Conservation (phyloP, 2,113 vertebrate species). For the Stegostoma tigrinum region DNA sequence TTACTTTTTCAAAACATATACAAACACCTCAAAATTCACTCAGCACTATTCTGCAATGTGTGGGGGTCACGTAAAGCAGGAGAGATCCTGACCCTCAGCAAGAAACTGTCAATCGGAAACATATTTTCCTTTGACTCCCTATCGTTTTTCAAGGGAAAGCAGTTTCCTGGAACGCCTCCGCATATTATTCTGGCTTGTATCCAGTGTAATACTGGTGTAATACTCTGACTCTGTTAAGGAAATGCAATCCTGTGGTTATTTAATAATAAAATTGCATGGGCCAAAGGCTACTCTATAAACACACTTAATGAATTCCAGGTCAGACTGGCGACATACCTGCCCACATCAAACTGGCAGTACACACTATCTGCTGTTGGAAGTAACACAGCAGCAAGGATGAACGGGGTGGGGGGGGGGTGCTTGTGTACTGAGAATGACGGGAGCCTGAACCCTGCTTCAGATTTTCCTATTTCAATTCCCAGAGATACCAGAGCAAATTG, state of each 20-base stretch:
- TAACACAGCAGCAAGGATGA: background rate
- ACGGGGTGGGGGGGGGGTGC: background rate
- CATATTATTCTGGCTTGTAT: background rate
- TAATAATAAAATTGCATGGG: background rate
- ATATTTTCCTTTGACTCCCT: background rate
- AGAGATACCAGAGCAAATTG: background rate
- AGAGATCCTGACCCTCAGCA: background rate
- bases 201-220: constrained; percentile 14
- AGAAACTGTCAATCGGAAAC: constrained; percentile 5
- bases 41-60: background rate
- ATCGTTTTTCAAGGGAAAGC: constrained; percentile 1
- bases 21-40: background rate
- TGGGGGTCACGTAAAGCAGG: background rate
- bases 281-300: constrained; percentile 3
- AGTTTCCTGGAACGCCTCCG: constrained; percentile 11
- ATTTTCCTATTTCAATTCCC: background rate
- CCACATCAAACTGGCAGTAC: background rate
- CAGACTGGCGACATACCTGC: background rate
- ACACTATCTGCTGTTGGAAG: background rate
- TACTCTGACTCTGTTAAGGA: constrained; percentile 17
- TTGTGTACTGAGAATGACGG: background rate
- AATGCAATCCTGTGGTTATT: constrained; percentile 13
- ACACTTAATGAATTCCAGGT: background rate
- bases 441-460: background rate
- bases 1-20: background rate